Base-by-base conservation (phyloP, 1,140 invertebrate species). In the Ectropis grisescens region DNA sequence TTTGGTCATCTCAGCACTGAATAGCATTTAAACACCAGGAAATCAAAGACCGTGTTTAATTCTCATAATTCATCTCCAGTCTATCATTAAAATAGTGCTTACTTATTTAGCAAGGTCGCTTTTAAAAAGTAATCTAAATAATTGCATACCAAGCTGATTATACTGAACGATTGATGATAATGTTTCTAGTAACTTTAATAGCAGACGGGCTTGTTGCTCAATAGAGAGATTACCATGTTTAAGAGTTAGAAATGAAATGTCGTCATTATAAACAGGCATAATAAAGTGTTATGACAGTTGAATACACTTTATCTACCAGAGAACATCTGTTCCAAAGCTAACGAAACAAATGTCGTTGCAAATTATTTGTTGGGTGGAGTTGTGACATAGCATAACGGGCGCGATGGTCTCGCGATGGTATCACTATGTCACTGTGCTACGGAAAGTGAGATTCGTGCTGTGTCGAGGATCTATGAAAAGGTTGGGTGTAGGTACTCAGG, bases 381-480 rank as follows among this genome's bases (percentile, higher is more conserved):
- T 61, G 56, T 53, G 41, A 49, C 52, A 69, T 24, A 34, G 37
- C 29, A 56, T 31, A 45, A 47, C 51, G 56, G 40, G 25, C 31
- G 33, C 4, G 19, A 9, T 22, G 9, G 4, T 22, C 22, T 25
- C 26, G 12, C 29, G 56, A 60, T 64, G 47, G 41, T 64, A 68
- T 53, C 60, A 59, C 38, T 61, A 47, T 59, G 51, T 58, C 55
- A 60, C 44, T 58, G 47, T 58, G 48, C 40, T 61, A 60, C 38
- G 33, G 67, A 71, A 75, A 71, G 59, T 67, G 59, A 71, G 62
- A 57, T 60, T 59, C 52, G 32, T 55, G 59, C 58, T 45, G 40
- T n/a, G n/a, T n/a, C n/a, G 51, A 28, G 37, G 46, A 55, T 53
- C 44, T 56, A 52, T 56, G 47, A 47, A 51, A 53, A 52, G 33